These are phyloP conservation scores for Gopherus evgoodei DNA, from an alignment of 2,113 vertebrate genomes.

Conservation along the genomic window DNA sequence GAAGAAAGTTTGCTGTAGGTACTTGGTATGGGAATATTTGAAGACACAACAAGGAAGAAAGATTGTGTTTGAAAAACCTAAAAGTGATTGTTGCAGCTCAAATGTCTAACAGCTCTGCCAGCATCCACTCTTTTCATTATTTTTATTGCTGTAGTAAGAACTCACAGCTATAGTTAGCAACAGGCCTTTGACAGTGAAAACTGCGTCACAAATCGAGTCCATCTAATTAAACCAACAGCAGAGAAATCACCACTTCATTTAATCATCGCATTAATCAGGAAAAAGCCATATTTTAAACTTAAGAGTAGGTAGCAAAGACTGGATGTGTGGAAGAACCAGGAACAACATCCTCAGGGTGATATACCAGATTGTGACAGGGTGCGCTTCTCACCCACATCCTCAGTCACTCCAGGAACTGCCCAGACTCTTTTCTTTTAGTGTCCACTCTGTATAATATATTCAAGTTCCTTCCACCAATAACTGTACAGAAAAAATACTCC, in stretches of 20 bases:
- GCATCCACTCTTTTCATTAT: conserved; percentile 69
- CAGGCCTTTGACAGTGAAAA: conserved; percentile 43
- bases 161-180: conserved; percentile 66
- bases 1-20: neutral
- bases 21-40: conserved; percentile 25
- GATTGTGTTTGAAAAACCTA: conserved; percentile 57
- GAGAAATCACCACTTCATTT: conserved; percentile 57
- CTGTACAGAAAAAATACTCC: neutral
- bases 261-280: conserved; percentile 44
- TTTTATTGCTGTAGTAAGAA: conserved; percentile 73
- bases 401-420: neutral
- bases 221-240: conserved; percentile 67
- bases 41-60: conserved; percentile 37
- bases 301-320: neutral
- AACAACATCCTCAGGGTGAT: neutral
- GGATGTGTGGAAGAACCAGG: neutral
- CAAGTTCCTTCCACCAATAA: neutral
- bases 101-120: conserved; percentile 61
- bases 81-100: conserved; percentile 51
- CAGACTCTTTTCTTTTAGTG: neutral
- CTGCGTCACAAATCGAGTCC: conserved; percentile 62
- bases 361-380: neutral
- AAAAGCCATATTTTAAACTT: neutral
- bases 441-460: neutral
- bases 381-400: neutral